These are phyloP conservation scores for Melanotaenia boesemani DNA, from an alignment of 2,797 vertebrate species.

Conservation along the genomic window DNA sequence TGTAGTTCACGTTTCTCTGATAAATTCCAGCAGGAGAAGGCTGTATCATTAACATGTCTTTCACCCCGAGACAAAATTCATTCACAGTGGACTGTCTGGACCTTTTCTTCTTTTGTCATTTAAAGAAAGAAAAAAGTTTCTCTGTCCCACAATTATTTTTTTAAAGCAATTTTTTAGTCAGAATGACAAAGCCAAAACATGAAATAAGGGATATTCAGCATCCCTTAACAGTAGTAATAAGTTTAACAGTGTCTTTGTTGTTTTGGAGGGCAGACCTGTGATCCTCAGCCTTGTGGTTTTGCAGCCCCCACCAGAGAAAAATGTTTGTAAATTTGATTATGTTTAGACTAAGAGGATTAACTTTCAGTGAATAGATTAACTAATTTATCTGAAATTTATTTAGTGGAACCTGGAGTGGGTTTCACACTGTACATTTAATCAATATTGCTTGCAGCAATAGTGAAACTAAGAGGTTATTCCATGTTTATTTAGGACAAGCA, in stretches of 20 bases:
- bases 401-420: not conserved
- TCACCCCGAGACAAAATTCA: too few species aligned
- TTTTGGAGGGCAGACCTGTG: not conserved
- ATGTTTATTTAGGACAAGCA: not conserved
- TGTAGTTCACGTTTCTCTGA: too few species aligned
- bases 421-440: not conserved
- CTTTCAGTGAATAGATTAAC: not conserved
- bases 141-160: not conserved
- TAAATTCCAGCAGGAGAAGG: too few species aligned
- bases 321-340: not conserved
- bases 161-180: not conserved
- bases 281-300: not conserved
- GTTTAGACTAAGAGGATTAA: not conserved
- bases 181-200: not conserved
- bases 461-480: not conserved
- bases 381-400: not conserved
- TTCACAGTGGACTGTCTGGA: too few species aligned
- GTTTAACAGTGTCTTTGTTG: not conserved
- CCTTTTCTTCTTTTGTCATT: too few species aligned
- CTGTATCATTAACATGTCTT: too few species aligned
- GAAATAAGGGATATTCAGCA: not conserved
- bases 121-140: not conserved
- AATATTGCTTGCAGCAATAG: not conserved
- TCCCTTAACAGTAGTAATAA: not conserved
- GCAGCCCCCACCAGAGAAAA: not conserved